These are phyloP conservation scores for Macrobrachium rosenbergii DNA, from an alignment of 1,140 invertebrate species.

Conservation along the genomic window DNA sequence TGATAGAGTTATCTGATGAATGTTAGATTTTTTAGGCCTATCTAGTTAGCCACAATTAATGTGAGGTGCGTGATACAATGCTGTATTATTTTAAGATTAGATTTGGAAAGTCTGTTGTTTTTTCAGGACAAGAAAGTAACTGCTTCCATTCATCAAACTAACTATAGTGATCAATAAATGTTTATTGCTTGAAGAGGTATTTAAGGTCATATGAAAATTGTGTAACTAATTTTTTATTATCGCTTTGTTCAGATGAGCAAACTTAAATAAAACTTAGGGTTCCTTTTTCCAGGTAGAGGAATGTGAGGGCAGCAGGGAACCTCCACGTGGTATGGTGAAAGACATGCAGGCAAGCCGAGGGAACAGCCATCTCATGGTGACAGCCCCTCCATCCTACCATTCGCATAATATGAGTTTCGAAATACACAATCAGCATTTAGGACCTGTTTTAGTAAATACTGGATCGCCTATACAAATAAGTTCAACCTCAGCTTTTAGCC, in stretches of 20 bases:
- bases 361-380: slow-evolving; percentile 28
- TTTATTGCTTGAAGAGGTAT: no score
- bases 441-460: slow-evolving; percentile 23
- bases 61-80: no score
- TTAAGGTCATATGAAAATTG: no score
- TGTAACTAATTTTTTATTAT: no score
- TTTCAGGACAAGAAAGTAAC: no score
- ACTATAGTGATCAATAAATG: no score
- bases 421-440: slow-evolving; percentile 29
- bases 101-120: no score
- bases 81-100: no score
- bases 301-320: not conserved
- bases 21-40: no score
- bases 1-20: no score
- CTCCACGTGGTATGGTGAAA: not conserved
- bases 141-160: no score
- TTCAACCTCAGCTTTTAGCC: not conserved
- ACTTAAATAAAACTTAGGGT: not conserved
- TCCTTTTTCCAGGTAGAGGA: not conserved
- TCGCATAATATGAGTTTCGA: slow-evolving; percentile 8
- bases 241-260: not conserved
- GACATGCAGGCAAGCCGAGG: not conserved
- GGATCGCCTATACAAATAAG: not conserved
- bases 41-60: no score
- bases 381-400: slow-evolving; percentile 18